Conservation (phyloP, 2,888 invertebrate species). For the Lissocephala sabroskyi region DNA sequence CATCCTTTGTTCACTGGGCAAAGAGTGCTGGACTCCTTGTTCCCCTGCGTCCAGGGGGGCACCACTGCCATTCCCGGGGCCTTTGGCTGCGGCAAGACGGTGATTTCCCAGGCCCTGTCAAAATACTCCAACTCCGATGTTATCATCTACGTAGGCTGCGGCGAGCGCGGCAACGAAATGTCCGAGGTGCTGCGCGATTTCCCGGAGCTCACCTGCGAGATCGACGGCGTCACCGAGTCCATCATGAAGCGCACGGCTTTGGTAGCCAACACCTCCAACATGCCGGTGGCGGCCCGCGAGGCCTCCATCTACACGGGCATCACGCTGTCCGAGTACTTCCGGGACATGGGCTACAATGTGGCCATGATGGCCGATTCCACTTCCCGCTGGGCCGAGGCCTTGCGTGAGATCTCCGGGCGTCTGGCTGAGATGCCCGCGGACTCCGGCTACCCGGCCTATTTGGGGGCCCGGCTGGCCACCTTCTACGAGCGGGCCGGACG, state of each 20-base stretch:
- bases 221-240: conserved; percentile 96
- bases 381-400: conserved; percentile 99
- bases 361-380: conserved; percentile 99
- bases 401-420: conserved; percentile 99
- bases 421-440: conserved; percentile 99
- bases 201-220: conserved; percentile 97
- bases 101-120: conserved; percentile 97
- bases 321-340: conserved; percentile 99
- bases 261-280: conserved; percentile 99
- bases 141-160: conserved; percentile 99
- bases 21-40: conserved; percentile 96
- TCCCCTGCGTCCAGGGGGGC: conserved; percentile 99
- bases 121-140: conserved; percentile 99
- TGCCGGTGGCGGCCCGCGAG: conserved; percentile 99
- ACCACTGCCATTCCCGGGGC: conserved; percentile 99
- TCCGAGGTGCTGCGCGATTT: conserved; percentile 99
- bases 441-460: conserved; percentile 98
- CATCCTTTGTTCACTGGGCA: conserved; percentile 98
- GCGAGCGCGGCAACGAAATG: conserved; percentile 99
- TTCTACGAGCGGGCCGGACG: conserved; percentile 99
- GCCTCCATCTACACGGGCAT: conserved; percentile 99
- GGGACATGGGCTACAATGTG: conserved; percentile 99
- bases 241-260: conserved; percentile 99
- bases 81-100: conserved; percentile 99
- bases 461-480: conserved; percentile 97